Evolutionary conservation across 1,140 invertebrate species (phyloP).

Genomic region (Mizuhopecten yessoensis): DNA sequence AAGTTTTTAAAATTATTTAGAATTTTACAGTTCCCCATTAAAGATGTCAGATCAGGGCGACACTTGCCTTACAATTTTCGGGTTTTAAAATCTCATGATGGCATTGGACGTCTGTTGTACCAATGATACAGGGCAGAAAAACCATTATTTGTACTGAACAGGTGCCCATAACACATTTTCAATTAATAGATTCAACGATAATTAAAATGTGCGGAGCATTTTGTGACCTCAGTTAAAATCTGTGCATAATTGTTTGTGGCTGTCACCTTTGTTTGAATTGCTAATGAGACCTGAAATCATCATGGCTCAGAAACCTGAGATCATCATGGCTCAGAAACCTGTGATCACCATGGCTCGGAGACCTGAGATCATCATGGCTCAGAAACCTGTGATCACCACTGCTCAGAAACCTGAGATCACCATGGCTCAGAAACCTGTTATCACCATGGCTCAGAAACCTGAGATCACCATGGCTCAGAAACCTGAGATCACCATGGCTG

Average conservation of each 20-base stretch:
- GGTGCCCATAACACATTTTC: background rate
- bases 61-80: background rate
- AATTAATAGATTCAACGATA: background rate
- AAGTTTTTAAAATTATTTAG: constrained; percentile 31
- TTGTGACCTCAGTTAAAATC: constrained; percentile 18
- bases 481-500: no score
- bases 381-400: no score
- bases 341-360: no score
- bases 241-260: background rate
- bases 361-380: no score
- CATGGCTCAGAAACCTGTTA: no score
- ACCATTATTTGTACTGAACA: background rate
- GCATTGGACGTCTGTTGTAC: constrained; percentile 9
- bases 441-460: no score
- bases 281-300: background rate
- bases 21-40: constrained; percentile 15
- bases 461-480: no score
- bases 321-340: no score
- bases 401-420: no score
- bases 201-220: background rate
- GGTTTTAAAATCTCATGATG: constrained; percentile 27
- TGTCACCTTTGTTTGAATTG: constrained; percentile 19
- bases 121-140: background rate
- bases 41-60: background rate
- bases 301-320: background rate